Evolutionary conservation across 2,888 invertebrate species (phyloP).

Genomic region (Eristalis intricaria): DNA sequence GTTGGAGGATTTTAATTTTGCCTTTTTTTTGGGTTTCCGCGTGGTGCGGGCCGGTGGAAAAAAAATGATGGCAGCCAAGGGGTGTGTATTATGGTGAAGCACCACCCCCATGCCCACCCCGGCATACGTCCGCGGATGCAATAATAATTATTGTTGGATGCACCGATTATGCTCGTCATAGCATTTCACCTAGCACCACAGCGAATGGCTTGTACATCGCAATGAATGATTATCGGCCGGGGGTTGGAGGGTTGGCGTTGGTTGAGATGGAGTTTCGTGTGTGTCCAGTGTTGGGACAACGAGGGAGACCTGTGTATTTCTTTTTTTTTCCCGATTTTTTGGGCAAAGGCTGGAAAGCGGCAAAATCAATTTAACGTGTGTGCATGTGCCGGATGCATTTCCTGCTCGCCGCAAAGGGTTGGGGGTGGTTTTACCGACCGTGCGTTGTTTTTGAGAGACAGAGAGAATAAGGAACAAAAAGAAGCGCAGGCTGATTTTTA

Average conservation of each 20-base stretch:
- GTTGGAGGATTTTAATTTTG: neutral
- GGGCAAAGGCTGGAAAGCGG: slow-evolving; percentile 69
- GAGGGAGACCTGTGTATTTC: slow-evolving; percentile 18
- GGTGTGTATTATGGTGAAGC: slow-evolving; percentile 58
- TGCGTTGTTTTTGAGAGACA: slow-evolving; percentile 25
- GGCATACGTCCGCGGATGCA: slow-evolving; percentile 69
- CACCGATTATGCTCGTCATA: slow-evolving; percentile 72
- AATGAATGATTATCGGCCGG: slow-evolving; percentile 66
- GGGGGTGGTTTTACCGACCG: slow-evolving; percentile 10
- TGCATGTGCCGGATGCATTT: slow-evolving; percentile 57
- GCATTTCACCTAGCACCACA: slow-evolving; percentile 66
- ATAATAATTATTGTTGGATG: slow-evolving; percentile 72
- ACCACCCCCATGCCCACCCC: slow-evolving; percentile 54
- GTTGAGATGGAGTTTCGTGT: neutral
- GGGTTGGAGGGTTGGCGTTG: too few relatives aligned
- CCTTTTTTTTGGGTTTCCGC: neutral
- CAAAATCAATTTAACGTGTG: slow-evolving; percentile 71
- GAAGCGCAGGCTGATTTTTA: slow-evolving; percentile 27
- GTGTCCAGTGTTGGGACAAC: slow-evolving; percentile 35
- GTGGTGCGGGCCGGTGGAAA: neutral
- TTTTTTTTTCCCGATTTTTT: slow-evolving; percentile 27
- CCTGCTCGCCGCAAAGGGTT: slow-evolving; percentile 27
- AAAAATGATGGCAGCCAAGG: slow-evolving; percentile 61
- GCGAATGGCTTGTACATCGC: slow-evolving; percentile 59
- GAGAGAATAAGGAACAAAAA: slow-evolving; percentile 52